Percentiles rank a stretch among this genome's conserved stretches.
phyloP scores from a whole-genome alignment of 2,797 vertebrate genomes.

The Premnoplex brunnescens region DNA sequence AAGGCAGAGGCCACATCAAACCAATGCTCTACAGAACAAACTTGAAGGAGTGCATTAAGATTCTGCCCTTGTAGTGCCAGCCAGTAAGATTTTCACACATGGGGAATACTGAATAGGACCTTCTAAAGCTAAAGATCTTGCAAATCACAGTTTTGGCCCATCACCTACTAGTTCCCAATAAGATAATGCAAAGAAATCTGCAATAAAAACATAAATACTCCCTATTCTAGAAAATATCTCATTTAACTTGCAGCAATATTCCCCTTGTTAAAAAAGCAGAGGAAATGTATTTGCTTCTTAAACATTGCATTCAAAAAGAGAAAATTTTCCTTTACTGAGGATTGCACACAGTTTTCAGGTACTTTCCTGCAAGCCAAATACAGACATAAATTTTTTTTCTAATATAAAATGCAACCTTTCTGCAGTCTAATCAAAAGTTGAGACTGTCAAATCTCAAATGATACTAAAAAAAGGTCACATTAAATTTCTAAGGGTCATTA shows the following conservation, averaged over 20 bases:
- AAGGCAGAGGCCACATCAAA: conserved; percentile 40
- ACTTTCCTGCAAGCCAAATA: not conserved
- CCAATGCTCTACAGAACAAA: not conserved
- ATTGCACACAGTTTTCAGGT: not conserved
- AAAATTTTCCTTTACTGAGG: not conserved
- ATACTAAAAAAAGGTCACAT: not conserved
- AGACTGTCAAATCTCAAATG: not conserved
- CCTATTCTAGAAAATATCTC: not conserved
- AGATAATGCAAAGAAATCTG: not conserved
- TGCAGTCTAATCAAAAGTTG: not conserved
- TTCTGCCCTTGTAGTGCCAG: conserved; percentile 48
- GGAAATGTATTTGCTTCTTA: not conserved
- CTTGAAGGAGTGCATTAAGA: conserved; percentile 15
- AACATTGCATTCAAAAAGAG: not conserved
- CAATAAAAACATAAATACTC: not conserved
- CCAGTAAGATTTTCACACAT: conserved; percentile 12
- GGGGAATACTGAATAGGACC: not conserved
- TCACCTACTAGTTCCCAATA: not conserved
- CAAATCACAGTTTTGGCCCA: conserved; percentile 13
- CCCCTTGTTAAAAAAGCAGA: not conserved
- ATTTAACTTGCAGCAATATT: not conserved
- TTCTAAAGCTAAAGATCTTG: not conserved
- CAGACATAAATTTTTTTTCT: not conserved
- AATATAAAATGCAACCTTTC: not conserved
- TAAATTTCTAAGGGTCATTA: not conserved